These are phyloP conservation scores for Lophius piscatorius DNA, from an alignment of 2,113 vertebrate genomes.

Conservation along the genomic window DNA sequence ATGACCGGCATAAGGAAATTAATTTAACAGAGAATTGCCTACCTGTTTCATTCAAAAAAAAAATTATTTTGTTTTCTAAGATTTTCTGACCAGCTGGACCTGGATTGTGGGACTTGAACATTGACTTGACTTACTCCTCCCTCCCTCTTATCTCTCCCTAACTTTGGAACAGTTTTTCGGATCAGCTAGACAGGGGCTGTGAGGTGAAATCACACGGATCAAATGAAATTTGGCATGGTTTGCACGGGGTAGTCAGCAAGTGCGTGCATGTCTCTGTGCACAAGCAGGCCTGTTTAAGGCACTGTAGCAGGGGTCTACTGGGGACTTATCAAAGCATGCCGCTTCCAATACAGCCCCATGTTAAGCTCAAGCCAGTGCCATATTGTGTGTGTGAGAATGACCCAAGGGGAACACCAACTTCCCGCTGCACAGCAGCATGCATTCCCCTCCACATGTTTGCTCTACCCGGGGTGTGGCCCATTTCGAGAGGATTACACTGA, in stretches of 20 bases:
- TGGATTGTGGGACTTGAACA: slow-evolving; percentile 13
- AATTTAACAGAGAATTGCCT: too few species aligned
- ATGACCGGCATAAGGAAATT: too few species aligned
- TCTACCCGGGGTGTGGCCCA: slow-evolving; percentile 72
- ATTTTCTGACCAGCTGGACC: neutral
- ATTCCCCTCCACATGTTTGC: slow-evolving; percentile 73
- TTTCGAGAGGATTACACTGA: slow-evolving; percentile 68
- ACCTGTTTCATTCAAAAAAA: too few species aligned
- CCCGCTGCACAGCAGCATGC: slow-evolving; percentile 36
- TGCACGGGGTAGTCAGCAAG: slow-evolving; percentile 26
- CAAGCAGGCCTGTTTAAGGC: slow-evolving; percentile 33
- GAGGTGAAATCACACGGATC: slow-evolving; percentile 59
- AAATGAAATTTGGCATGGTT: slow-evolving; percentile 59
- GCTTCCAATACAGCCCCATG: slow-evolving; percentile 21
- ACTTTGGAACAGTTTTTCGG: slow-evolving; percentile 17
- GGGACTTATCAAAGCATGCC: slow-evolving; percentile 61
- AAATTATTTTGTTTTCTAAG: neutral
- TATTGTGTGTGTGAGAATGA: slow-evolving; percentile 68
- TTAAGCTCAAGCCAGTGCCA: slow-evolving; percentile 63
- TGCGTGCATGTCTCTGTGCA: slow-evolving; percentile 14
- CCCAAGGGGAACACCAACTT: slow-evolving; percentile 48
- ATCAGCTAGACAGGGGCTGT: neutral
- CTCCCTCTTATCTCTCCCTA: slow-evolving; percentile 4
- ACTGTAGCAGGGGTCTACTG: slow-evolving; percentile 29
- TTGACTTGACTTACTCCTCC: slow-evolving; percentile 2